Conservation (phyloP, 2,888 invertebrate genomes). For the Hemistola chrysoprasaria region DNA sequence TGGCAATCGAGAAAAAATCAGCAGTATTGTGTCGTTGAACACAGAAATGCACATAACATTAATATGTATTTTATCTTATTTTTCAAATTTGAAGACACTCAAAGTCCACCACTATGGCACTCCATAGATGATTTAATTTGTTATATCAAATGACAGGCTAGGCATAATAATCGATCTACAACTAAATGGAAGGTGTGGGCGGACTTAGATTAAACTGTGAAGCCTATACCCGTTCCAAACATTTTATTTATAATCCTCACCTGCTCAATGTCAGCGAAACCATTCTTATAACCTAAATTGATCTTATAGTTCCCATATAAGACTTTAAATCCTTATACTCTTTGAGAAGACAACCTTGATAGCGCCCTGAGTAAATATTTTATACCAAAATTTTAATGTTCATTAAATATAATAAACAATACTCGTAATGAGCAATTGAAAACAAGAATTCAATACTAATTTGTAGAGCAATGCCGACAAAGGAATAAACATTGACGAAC, state of each 20-base stretch:
- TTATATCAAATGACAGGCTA: constrained; percentile 10
- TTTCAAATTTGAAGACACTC: too few relatives aligned
- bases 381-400: constrained; percentile 1
- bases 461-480: constrained; percentile 13
- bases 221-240: constrained; percentile 6
- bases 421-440: constrained; percentile 7
- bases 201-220: constrained; percentile 9
- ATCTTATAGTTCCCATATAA: constrained; percentile 1
- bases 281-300: background rate
- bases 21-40: too few relatives aligned
- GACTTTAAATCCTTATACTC: background rate
- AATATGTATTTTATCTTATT: too few relatives aligned
- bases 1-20: too few relatives aligned
- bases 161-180: constrained; percentile 13
- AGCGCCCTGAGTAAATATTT: background rate
- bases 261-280: background rate
- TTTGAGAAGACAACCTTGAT: constrained; percentile 1
- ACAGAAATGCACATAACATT: too few relatives aligned
- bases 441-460: constrained; percentile 11
- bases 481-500: constrained; percentile 16
- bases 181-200: constrained; percentile 14
- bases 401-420: constrained; percentile 8
- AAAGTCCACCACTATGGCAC: too few relatives aligned
- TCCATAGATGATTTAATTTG: constrained; percentile 8
- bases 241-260: constrained; percentile 5